Evolutionary conservation across 2,113 vertebrate genomes (phyloP).

Genomic region (Myrmecophaga tridactyla): DNA sequence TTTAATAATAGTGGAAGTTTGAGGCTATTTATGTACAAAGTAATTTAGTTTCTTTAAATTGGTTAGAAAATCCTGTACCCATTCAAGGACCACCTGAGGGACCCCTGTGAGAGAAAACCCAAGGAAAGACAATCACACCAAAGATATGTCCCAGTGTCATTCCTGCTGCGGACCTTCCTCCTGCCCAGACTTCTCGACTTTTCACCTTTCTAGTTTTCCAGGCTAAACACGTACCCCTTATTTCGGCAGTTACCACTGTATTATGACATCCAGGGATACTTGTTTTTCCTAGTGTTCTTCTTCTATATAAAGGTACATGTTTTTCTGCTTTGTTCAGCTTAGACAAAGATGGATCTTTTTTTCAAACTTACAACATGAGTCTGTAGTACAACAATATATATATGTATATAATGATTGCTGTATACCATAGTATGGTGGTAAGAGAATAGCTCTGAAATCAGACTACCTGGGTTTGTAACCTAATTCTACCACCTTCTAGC

Average conservation of each 20-base stretch:
- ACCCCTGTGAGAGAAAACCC: neutral
- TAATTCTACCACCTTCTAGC: neutral
- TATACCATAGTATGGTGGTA: neutral
- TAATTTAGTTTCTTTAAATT: conserved; percentile 56
- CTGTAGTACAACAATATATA: neutral
- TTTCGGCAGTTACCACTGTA: neutral
- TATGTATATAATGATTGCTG: neutral
- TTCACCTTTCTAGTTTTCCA: neutral
- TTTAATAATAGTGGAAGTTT: conserved; percentile 48
- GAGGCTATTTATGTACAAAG: conserved; percentile 32
- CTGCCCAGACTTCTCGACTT: neutral
- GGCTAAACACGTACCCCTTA: neutral
- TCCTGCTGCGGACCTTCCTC: neutral
- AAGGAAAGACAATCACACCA: neutral
- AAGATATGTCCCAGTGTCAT: neutral
- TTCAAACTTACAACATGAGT: neutral
- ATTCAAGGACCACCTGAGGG: neutral
- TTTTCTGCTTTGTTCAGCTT: neutral
- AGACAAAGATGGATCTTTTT: neutral
- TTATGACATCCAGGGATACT: neutral
- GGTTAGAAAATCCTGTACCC: neutral
- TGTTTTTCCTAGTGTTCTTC: neutral
- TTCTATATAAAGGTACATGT: neutral
- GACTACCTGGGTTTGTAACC: neutral
- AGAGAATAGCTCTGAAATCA: neutral